Evolutionary conservation across 1,140 invertebrate species (phyloP), one percentile per base, ranked within the genome.

Genomic region (Lysiphlebus fabarum): DNA sequence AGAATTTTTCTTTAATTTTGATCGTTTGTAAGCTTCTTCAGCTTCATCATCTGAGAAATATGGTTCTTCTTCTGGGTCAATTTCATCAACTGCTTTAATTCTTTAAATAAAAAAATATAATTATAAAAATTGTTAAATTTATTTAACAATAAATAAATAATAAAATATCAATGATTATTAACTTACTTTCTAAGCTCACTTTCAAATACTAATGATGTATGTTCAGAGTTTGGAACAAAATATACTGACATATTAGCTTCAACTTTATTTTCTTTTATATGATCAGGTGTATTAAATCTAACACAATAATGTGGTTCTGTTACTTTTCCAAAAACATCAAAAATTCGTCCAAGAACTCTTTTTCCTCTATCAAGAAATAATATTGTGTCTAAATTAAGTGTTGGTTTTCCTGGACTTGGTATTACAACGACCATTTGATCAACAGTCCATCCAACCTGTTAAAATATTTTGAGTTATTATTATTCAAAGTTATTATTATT

Each of bases 31-130:
- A 58, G 66, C 63, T 53, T 82, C 78, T 74, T 95, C 92, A 66
- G 88, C 83, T 70, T 96, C 94, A 73, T 96, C 93, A 71, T 96
- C 93, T 0, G 93, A 96, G 81, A 87, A 95, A 37, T 94, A 92
- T 4, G 93, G 92, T 38, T 90, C 86, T 73, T 97, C 93, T 69
- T 92, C 82, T 70, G 89, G 83, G 87, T 91, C 94, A 6, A 89
- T 90, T 5, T 91, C 88, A 82, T 95, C 92, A 10, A 84, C 87
- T 5, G 89, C 90, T 80, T 87, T 90, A 42, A 86, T 74, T 71
- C 87, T 90, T 66, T 26, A 82, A 81, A 62, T 65, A 61, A 69
- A 38, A 57, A 34, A 54, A 33, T n/a, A 51, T 7, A 54, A 43
- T 9, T 36, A 54, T 14, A 48, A 54, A 47, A 58, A 61, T 41